Base-by-base conservation (phyloP, 2,888 invertebrate genomes). In the Sylvicola cinctus region DNA sequence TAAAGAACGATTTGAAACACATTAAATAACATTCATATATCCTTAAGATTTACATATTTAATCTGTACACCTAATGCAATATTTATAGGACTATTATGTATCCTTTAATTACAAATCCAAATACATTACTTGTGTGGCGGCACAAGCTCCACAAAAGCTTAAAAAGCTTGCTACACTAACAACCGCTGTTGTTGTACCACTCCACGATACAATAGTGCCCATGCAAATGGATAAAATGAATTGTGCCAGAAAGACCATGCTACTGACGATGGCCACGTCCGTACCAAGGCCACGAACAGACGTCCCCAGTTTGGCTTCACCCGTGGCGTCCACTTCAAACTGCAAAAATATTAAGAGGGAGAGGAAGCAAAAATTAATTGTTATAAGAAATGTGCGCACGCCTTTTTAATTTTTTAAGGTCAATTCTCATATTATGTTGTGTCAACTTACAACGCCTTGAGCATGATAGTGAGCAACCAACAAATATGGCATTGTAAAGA, bases 401-500 rank as follows among this genome's bases (percentile, higher is more conserved):
- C n/a, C n/a, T n/a, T n/a, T n/a, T n/a, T n/a, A n/a, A n/a, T n/a
- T n/a, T n/a, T n/a, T n/a, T 28, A 13, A 28, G n/a, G n/a, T 28
- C 12, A 28, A 4, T 28, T 28, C 28, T n/a, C 14, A 28, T 28
- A 28, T n/a, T n/a, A n/a, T n/a, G n/a, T n/a, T n/a, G n/a, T n/a
- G n/a, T 28, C 28, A 28, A 28, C 68, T 68, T 63, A 90, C 93
- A 63, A 71, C 75, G 45, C 83, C 79, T 38, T 74, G 74, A n/a
- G 85, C 76, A 52, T 95, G 93, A 54, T 93, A 95, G 52, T 87
- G 83, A 4, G 95, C 93, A 17, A 95, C 74, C 35, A 95, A 63
- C 25, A 93, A 62, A 50, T 91, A 95, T 2, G 93, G 93, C 87
- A 95, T 87, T 8, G 93, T 95, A 58, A 95, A 95, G 16, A 95